phyloP scores from a whole-genome alignment of 2,888 invertebrate species.

The Philereme vetulata region DNA sequence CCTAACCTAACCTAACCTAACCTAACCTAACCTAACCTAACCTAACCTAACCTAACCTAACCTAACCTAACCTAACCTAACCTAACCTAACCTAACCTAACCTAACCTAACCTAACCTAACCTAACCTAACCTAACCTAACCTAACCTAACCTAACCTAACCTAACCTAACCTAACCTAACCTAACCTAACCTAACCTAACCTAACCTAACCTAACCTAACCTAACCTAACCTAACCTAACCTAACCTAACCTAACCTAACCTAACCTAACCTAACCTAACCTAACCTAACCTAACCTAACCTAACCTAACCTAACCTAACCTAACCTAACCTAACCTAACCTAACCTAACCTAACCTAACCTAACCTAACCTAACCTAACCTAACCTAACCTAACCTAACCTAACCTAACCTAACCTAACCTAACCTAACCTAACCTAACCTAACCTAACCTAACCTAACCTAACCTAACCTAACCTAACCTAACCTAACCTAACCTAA shows the following conservation, averaged over 20 bases:
- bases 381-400: neutral
- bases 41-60: slow-evolving; percentile 21
- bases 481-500: neutral
- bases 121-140: slow-evolving; percentile 21
- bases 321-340: neutral
- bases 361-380: neutral
- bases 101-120: slow-evolving; percentile 21
- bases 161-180: slow-evolving; percentile 5
- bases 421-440: neutral
- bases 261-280: neutral
- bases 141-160: slow-evolving; percentile 1
- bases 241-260: neutral
- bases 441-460: slow-evolving; percentile 3
- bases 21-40: slow-evolving; percentile 21
- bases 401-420: neutral
- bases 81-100: slow-evolving; percentile 21
- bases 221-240: neutral
- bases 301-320: slow-evolving; percentile 1
- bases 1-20: too few relatives aligned
- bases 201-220: neutral
- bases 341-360: neutral
- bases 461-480: slow-evolving; percentile 1
- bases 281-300: neutral
- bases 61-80: slow-evolving; percentile 21
- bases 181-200: neutral